Percentiles rank a stretch among this genome's conserved stretches.
Evolutionary conservation across 2,113 vertebrate species (phyloP).

Genomic region (Sinocyclocheilus rhinocerous): DNA sequence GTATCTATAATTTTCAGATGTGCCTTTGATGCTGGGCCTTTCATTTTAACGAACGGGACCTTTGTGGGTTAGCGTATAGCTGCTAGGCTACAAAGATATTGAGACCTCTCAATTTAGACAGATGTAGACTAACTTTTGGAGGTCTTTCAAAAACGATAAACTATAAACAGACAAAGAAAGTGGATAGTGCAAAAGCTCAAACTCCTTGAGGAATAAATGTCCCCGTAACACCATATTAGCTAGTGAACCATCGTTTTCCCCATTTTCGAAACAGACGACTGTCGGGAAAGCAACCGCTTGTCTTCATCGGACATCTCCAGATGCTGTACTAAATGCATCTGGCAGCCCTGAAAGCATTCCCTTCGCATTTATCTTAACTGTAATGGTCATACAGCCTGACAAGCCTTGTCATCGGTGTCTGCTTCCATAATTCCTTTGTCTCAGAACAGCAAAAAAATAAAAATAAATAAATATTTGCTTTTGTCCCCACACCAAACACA

Average conservation of each 20-base stretch:
- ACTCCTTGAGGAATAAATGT: conserved; percentile 23
- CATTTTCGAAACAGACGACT: conserved; percentile 66
- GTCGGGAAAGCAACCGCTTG: conserved; percentile 65
- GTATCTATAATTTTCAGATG: conserved; percentile 47
- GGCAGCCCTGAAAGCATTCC: conserved; percentile 66
- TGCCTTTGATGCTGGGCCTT: conserved; percentile 58
- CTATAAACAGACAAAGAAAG: conserved; percentile 19
- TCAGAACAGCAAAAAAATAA: conserved; percentile 59
- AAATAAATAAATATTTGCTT: conserved; percentile 56
- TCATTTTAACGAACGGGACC: conserved; percentile 60
- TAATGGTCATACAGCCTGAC: conserved; percentile 69
- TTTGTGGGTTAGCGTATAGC: conserved; percentile 23
- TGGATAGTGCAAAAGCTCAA: background rate
- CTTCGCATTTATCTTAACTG: conserved; percentile 73
- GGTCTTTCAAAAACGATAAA: background rate
- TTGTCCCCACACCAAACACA: conserved; percentile 21
- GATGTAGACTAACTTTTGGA: background rate
- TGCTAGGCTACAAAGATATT: conserved; percentile 4
- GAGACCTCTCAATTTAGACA: conserved; percentile 10
- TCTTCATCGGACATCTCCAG: conserved; percentile 68
- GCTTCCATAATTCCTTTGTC: conserved; percentile 68
- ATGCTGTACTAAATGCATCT: conserved; percentile 65
- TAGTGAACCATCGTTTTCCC: conserved; percentile 70
- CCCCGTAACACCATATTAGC: conserved; percentile 57
- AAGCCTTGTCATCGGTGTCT: conserved; percentile 72